Evolutionary conservation across 2,113 vertebrate species (phyloP), one percentile per base, ranked within the genome.

Genomic region (Anseranas semipalmata): DNA sequence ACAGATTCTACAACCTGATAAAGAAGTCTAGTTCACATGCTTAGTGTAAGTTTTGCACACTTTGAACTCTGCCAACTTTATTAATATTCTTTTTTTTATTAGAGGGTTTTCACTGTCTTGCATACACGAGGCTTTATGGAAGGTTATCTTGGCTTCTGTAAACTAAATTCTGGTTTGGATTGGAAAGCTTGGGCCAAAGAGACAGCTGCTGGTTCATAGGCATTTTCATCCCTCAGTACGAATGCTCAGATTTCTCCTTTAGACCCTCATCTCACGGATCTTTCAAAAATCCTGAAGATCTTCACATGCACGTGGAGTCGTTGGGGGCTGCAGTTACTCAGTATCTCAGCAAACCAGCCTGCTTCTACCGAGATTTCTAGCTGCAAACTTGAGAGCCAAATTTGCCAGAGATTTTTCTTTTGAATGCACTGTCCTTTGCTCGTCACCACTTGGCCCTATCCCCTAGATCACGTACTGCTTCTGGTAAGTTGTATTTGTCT

Each of bases 11-110:
- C 41, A 15, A 5, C 68, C 60, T 4, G 56, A 15, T 32, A 7
- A 52, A 77, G 63, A 27, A 5, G 8, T 59, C 35, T 8, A 8
- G 65, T 66, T 82, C 12, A 0, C 9, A 2, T 0, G 35, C 45
- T 71, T 35, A 3, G 32, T 0, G 25, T 14, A 10, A 82, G 60
- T 56, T 85, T 33, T 59, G 50, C 45, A 19, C 3, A 0, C 60
- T 55, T 39, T 3, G 3, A 9, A 27, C 41, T 52, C 82, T 6
- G 30, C 58, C 41, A 59, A 39, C 12, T 53, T 59, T 20, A 14
- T 78, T 74, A 8, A 2, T 52, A 46, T 43, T 68, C 32, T 43
- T 39, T 2, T 3, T 72, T 82, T 81, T 63, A 30, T 52, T 12
- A 25, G 67, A 45, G 56, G 12, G 15, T 6, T 73, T 63, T 53